Conservation (phyloP, 2,113 vertebrate genomes). For the Callaeas wilsoni region DNA sequence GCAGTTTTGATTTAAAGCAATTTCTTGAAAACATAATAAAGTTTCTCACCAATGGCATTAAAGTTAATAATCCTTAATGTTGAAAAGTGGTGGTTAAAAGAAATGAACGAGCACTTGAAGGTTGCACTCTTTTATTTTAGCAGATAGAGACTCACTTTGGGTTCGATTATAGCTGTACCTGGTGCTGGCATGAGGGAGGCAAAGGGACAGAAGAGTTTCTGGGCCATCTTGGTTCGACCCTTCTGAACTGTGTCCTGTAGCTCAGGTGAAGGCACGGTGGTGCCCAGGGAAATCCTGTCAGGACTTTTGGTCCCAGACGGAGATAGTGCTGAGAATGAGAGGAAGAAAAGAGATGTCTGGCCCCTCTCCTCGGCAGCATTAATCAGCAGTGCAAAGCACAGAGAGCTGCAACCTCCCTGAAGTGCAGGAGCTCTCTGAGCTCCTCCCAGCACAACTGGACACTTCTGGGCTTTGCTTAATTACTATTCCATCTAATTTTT, state of each 20-base stretch:
- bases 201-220: background rate
- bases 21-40: constrained; percentile 66
- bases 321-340: background rate
- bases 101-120: constrained; percentile 43
- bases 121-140: constrained; percentile 52
- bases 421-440: background rate
- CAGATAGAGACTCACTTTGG: constrained; percentile 13
- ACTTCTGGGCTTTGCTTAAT: constrained; percentile 22
- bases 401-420: background rate
- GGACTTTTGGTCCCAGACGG: background rate
- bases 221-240: background rate
- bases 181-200: background rate
- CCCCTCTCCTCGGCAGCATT: background rate
- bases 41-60: constrained; percentile 49
- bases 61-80: constrained; percentile 67
- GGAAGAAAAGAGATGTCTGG: background rate
- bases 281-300: background rate
- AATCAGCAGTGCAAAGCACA: background rate
- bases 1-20: constrained; percentile 56
- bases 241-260: background rate
- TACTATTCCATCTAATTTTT: background rate
- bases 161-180: background rate
- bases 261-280: background rate
- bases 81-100: constrained; percentile 63
- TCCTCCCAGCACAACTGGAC: background rate